These are phyloP conservation scores for Loris lydekkerianus DNA, from an alignment of 2,797 vertebrate genomes.

Conservation along the genomic window DNA sequence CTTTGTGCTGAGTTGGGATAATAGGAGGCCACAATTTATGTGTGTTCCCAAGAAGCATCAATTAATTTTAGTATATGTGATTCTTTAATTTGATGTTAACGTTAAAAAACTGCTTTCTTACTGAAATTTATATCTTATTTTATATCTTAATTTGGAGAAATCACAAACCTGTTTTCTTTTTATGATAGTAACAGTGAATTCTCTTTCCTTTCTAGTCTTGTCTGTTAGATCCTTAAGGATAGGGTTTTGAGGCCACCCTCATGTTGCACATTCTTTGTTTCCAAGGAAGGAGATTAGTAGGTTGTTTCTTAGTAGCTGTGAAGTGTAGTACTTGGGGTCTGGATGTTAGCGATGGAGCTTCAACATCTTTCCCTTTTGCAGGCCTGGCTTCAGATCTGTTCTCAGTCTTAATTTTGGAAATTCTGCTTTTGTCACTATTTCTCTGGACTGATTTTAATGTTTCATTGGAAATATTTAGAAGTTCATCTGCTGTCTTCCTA, in stretches of 20 bases:
- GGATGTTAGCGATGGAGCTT: neutral
- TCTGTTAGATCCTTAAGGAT: neutral
- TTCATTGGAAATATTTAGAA: conserved; percentile 38
- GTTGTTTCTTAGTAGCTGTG: neutral
- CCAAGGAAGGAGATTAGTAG: neutral
- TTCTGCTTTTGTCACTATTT: neutral
- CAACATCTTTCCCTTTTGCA: neutral
- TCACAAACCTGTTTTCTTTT: neutral
- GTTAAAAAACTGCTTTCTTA: neutral
- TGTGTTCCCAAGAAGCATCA: neutral
- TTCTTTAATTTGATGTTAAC: conserved; percentile 50
- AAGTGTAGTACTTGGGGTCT: neutral
- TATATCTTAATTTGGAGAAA: neutral
- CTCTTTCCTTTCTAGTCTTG: neutral
- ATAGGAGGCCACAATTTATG: neutral
- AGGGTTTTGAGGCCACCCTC: neutral
- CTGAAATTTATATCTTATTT: neutral
- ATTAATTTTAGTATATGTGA: neutral
- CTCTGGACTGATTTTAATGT: neutral
- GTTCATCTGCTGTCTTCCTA: neutral
- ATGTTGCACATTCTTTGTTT: neutral
- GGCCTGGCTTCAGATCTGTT: neutral
- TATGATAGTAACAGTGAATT: neutral
- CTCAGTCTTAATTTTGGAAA: conserved; percentile 11
- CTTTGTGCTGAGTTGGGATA: neutral